phyloP scores from a whole-genome alignment of 2,888 invertebrate genomes.

The Therioaphis trifolii region DNA sequence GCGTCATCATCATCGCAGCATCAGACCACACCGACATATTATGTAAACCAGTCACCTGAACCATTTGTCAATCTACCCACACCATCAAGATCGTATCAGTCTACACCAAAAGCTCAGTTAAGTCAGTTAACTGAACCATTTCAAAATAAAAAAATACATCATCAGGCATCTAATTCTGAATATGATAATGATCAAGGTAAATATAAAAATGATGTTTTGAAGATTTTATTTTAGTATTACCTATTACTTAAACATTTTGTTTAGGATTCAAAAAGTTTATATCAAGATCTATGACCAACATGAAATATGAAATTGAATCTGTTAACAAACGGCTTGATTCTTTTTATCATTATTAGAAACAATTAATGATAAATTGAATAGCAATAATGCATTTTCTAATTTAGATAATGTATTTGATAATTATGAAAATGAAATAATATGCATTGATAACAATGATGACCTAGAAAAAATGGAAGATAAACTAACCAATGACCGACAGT shows the following conservation, averaged over 20 bases:
- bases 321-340: conserved; percentile 10
- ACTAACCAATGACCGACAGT: conserved; percentile 8
- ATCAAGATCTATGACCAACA: background rate
- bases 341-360: conserved; percentile 15
- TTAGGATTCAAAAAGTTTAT: conserved; percentile 26
- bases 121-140: background rate
- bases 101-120: background rate
- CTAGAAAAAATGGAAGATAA: conserved; percentile 15
- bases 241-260: background rate
- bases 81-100: background rate
- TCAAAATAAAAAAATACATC: background rate
- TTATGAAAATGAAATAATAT: conserved; percentile 9
- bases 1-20: background rate
- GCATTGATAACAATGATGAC: conserved; percentile 29
- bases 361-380: conserved; percentile 5
- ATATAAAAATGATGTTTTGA: background rate
- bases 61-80: background rate
- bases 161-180: background rate
- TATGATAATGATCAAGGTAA: conserved; percentile 11
- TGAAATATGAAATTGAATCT: conserved; percentile 10
- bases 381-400: background rate
- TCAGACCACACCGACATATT: background rate
- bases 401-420: conserved; percentile 10
- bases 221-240: background rate
- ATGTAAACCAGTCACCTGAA: background rate